These are phyloP conservation scores for Drosophila mimica DNA, from an alignment of 2,888 invertebrate species.

Conservation along the genomic window DNA sequence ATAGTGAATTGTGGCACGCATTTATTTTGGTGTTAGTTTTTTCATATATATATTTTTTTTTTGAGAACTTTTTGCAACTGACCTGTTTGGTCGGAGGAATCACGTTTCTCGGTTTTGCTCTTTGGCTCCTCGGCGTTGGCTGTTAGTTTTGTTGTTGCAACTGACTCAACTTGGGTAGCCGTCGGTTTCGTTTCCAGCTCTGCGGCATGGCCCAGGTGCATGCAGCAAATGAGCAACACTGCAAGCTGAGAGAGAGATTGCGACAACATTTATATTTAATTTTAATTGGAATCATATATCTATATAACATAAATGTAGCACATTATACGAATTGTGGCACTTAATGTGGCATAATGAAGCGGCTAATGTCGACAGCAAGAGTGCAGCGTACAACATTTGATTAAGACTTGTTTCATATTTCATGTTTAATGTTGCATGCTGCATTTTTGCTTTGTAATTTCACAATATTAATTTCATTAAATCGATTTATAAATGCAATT, in stretches of 20 bases:
- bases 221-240: constrained; percentile 37
- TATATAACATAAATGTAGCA: constrained; percentile 27
- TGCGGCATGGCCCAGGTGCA: constrained; percentile 31
- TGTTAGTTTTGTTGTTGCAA: constrained; percentile 56
- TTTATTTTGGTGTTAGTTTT: not conserved
- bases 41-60: not conserved
- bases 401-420: constrained; percentile 19
- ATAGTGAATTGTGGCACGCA: not conserved
- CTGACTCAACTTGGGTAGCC: constrained; percentile 35
- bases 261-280: constrained; percentile 6
- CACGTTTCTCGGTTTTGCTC: constrained; percentile 77
- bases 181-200: constrained; percentile 44
- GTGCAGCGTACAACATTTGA: constrained; percentile 22
- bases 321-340: constrained; percentile 8
- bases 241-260: constrained; percentile 25
- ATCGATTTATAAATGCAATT: constrained; percentile 74
- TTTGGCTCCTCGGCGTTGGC: constrained; percentile 67
- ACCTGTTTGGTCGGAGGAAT: constrained; percentile 77
- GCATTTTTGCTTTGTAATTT: constrained; percentile 48
- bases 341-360: constrained; percentile 12
- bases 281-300: constrained; percentile 22
- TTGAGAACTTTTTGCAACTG: not conserved
- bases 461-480: constrained; percentile 65
- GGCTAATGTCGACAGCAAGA: constrained; percentile 7
- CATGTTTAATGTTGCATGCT: constrained; percentile 17